phyloP scores from a whole-genome alignment of 2,888 invertebrate genomes.

The Lysandra coridon region DNA sequence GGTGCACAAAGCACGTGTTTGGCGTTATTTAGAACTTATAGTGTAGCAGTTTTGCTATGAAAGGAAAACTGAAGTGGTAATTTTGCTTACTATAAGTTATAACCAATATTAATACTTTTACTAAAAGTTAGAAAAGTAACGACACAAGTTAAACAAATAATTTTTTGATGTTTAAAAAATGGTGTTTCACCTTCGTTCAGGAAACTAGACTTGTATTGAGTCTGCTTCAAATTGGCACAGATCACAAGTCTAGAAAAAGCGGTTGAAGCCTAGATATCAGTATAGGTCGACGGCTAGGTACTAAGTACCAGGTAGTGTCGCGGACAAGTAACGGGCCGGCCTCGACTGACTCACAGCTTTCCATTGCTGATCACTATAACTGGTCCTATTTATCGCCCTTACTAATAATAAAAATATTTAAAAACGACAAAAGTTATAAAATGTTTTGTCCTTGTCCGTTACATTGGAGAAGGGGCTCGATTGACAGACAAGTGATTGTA shows the following conservation, averaged over 20 bases:
- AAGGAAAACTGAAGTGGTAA: too few relatives aligned
- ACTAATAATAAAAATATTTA: neutral
- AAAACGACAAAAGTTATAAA: too few relatives aligned
- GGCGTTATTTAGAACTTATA: neutral
- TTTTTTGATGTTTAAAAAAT: neutral
- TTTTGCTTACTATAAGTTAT: too few relatives aligned
- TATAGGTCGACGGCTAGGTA: neutral
- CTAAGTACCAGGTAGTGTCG: neutral
- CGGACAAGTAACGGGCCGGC: neutral
- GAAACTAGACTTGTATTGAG: neutral
- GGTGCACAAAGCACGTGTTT: neutral
- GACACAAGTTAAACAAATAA: too few relatives aligned
- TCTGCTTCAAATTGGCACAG: neutral
- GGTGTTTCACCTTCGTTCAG: too few relatives aligned
- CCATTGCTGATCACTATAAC: neutral
- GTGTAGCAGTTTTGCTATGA: too few relatives aligned
- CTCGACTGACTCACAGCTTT: slow-evolving; percentile 11
- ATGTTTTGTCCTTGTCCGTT: too few relatives aligned
- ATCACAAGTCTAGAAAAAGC: neutral
- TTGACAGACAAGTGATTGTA: too few relatives aligned
- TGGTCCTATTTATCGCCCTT: neutral
- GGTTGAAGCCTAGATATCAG: neutral
- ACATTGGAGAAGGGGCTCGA: too few relatives aligned
- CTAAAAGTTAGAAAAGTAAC: too few relatives aligned
- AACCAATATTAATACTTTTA: too few relatives aligned